Conservation (phyloP, 2,888 invertebrate species). For the Podotricha telesiphe region DNA sequence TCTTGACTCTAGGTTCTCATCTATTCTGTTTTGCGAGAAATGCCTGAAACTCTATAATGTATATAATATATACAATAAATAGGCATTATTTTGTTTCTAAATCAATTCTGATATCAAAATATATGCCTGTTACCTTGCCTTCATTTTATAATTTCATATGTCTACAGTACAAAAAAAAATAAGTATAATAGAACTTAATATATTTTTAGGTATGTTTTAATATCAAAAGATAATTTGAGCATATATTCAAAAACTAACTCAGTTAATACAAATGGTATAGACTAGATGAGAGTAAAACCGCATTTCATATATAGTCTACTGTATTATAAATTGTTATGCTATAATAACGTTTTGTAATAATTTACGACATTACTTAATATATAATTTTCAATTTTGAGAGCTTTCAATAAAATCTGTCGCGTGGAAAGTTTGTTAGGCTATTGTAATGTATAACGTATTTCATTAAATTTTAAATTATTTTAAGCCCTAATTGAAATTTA, state of each 20-base stretch:
- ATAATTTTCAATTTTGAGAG: slow-evolving; percentile 31
- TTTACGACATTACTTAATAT: slow-evolving; percentile 21
- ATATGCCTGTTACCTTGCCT: too few relatives aligned
- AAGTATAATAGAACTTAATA: too few relatives aligned
- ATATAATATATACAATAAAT: too few relatives aligned
- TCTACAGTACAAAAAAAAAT: too few relatives aligned
- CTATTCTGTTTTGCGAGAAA: too few relatives aligned
- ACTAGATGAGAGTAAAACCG: not conserved
- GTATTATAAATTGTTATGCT: not conserved
- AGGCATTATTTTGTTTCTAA: too few relatives aligned
- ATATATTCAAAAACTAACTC: not conserved
- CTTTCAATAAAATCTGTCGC: slow-evolving; percentile 35
- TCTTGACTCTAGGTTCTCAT: too few relatives aligned
- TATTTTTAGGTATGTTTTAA: too few relatives aligned
- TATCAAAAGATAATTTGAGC: too few relatives aligned
- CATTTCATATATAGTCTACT: not conserved
- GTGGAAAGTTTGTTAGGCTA: slow-evolving; percentile 26
- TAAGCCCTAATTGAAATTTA: slow-evolving; percentile 37
- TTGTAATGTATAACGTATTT: slow-evolving; percentile 33
- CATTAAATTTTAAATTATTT: slow-evolving; percentile 37
- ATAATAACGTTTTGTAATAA: slow-evolving; percentile 16
- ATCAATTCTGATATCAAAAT: too few relatives aligned
- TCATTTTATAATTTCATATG: too few relatives aligned
- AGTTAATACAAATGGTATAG: not conserved
- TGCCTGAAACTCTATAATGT: too few relatives aligned